Conservation (phyloP, 2,888 invertebrate genomes). For the Harmothoe impar region DNA sequence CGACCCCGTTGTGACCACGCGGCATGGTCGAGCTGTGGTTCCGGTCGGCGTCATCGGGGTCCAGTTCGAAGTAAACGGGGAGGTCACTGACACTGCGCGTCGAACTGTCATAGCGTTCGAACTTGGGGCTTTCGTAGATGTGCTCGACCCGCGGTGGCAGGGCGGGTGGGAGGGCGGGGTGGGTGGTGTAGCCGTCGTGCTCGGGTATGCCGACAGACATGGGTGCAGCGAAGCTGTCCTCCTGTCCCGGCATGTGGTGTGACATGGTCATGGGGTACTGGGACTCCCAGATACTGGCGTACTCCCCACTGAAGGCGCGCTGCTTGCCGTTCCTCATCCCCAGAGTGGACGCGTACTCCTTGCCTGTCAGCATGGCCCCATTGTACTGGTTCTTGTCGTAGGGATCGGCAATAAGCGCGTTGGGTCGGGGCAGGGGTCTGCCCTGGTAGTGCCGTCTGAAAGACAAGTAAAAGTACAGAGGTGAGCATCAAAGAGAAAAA, state of each 20-base stretch:
- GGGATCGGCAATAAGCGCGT: constrained; percentile 36
- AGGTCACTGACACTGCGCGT: constrained; percentile 36
- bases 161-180: background rate
- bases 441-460: constrained; percentile 17
- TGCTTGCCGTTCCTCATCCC: constrained; percentile 34
- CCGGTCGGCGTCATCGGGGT: constrained; percentile 57
- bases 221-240: constrained; percentile 51
- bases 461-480: background rate
- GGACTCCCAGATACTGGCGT: constrained; percentile 63
- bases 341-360: constrained; percentile 56
- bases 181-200: constrained; percentile 31
- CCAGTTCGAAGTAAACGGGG: constrained; percentile 63
- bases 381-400: constrained; percentile 59
- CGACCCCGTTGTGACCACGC: background rate
- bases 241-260: constrained; percentile 1
- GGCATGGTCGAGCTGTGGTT: constrained; percentile 53
- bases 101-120: constrained; percentile 45
- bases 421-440: constrained; percentile 49
- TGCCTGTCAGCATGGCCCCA: background rate
- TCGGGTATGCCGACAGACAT: constrained; percentile 42
- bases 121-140: constrained; percentile 64
- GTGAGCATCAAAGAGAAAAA: background rate
- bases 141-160: constrained; percentile 61
- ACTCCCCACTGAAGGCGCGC: constrained; percentile 54
- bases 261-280: constrained; percentile 53